Base-by-base conservation (phyloP, 1,140 invertebrate species). In the Elymnias hypermnestra region DNA sequence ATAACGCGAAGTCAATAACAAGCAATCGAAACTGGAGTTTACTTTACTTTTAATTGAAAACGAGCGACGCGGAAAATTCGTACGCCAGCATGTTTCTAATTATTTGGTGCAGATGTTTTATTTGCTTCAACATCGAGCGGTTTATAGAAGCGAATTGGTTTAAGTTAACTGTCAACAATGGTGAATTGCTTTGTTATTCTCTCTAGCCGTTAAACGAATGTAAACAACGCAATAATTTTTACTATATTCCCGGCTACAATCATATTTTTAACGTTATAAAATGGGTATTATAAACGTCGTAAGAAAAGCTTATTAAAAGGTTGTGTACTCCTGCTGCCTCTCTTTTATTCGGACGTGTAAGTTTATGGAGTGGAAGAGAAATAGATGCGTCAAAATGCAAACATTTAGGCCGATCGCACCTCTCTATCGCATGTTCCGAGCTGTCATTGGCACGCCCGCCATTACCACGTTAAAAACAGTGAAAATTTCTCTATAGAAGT, bases 31-130 rank as follows among this genome's bases (percentile, higher is more conserved):
- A 17, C 14, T 7, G 13, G 13, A 17, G 31, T 17, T 33, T 33
- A 17, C 31, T 33, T 33, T 33, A 33, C 31, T 33, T 33, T 33
- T 33, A 33, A 33, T 33, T 33, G 18, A 33, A 33, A 17, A n/a
- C 14, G 5, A 17, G 14, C 31, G 31, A 33, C 31, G 31, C 31
- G 31, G 15, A 17, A 33, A 33, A 33, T 33, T 15, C 5, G 4
- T 9, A 5, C 31, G 13, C 31, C 14, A 17, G 14, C 13, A 17
- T 33, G 31, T 33, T 33, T 33, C 31, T 33, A 33, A 33, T 33
- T 33, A 33, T 33, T 33, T 33, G 14, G 13, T 9, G 14, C 13
- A 33, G 31, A 33, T 17, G 31, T 33, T 33, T 33, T 33, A 33
- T 33, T 33, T 8, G 14, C 17, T 9, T 5, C 31, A 17, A 17